phyloP scores from a whole-genome alignment of 2,797 vertebrate species.

The Tapirus indicus region DNA sequence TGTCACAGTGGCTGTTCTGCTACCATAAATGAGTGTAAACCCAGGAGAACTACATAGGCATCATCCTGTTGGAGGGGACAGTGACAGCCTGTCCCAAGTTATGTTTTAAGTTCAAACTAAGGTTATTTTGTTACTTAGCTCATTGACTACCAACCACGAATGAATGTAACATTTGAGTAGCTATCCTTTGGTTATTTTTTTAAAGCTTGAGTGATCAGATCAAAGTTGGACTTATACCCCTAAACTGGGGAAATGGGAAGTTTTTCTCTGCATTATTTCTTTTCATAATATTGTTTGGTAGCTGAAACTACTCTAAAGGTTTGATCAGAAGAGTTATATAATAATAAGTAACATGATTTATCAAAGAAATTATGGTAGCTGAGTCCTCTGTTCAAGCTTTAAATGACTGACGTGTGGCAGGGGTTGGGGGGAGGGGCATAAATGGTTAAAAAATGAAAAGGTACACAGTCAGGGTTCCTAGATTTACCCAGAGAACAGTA shows the following conservation, averaged over 20 bases:
- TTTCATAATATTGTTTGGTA: slow-evolving; percentile 3
- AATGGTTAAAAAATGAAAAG: neutral
- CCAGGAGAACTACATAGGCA: too few relatives aligned
- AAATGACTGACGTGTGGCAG: neutral
- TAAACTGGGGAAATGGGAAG: neutral
- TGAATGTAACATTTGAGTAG: neutral
- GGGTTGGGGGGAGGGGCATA: accelerated
- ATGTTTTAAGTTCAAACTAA: neutral
- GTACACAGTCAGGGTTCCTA: neutral
- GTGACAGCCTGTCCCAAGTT: neutral
- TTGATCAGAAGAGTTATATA: neutral
- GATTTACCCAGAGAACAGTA: neutral
- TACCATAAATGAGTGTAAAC: neutral
- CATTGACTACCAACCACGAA: neutral
- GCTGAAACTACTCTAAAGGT: slow-evolving; percentile 10
- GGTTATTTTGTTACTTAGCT: neutral
- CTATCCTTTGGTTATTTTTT: neutral
- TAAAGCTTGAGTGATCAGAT: neutral
- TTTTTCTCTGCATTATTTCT: neutral
- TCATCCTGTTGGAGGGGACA: neutral
- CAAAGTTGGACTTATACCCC: neutral
- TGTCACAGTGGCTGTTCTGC: neutral
- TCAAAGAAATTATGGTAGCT: neutral
- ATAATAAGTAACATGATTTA: neutral
- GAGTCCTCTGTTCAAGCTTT: neutral